Percentiles rank a stretch among this genome's conserved stretches.
phyloP scores from a whole-genome alignment of 2,113 vertebrate genomes.

The Corythornis vintsioides region DNA sequence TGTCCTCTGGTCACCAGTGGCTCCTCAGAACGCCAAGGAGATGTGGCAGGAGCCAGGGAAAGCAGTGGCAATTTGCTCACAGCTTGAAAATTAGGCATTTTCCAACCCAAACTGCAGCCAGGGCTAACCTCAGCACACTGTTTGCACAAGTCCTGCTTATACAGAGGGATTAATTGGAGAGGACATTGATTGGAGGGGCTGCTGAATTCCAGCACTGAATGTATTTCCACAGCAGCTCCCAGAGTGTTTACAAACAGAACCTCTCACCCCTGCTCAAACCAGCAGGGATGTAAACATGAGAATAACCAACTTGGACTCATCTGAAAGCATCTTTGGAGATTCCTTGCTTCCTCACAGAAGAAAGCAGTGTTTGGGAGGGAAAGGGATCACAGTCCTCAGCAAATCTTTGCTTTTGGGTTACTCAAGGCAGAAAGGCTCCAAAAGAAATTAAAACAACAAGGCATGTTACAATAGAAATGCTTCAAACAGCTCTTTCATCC shows the following conservation, averaged over 20 bases:
- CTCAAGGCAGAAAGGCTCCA: neutral
- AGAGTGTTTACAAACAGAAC: neutral
- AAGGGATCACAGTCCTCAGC: neutral
- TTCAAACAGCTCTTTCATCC: neutral
- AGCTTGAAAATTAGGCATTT: conserved; percentile 69
- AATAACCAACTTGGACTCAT: neutral
- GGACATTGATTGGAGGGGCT: conserved; percentile 27
- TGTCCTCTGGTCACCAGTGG: conserved; percentile 12
- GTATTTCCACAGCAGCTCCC: neutral
- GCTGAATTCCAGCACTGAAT: neutral
- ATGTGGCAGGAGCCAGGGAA: conserved; percentile 53
- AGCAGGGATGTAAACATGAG: neutral
- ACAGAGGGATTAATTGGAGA: conserved; percentile 49
- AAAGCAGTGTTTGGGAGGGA: neutral
- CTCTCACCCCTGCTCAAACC: neutral
- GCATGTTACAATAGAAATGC: rapidly evolving
- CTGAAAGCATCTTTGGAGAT: neutral
- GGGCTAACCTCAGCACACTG: conserved; percentile 22
- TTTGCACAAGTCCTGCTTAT: conserved; percentile 36
- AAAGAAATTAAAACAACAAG: neutral
- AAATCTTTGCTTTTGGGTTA: neutral
- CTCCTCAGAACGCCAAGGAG: conserved; percentile 59
- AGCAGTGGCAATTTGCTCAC: conserved; percentile 63
- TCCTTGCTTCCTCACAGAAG: neutral
- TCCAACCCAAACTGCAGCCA: conserved; percentile 69